Conservation (phyloP, 2,888 invertebrate genomes). For the Rhyacophila evoluta region DNA sequence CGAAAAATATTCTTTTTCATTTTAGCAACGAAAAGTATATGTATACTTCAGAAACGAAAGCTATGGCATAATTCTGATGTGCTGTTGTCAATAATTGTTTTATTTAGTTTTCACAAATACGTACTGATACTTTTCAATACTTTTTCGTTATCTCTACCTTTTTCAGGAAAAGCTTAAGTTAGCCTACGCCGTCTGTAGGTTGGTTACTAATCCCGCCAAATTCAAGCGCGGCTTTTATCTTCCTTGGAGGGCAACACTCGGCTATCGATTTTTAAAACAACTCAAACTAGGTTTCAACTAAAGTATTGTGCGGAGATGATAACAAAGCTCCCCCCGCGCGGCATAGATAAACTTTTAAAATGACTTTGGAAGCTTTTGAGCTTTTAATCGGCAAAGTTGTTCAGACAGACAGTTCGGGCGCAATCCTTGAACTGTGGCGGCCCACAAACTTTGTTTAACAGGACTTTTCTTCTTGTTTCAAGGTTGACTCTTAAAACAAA, state of each 20-base stretch:
- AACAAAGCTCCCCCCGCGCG: slow-evolving; percentile 62
- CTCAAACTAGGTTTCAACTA: slow-evolving; percentile 69
- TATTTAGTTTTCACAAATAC: too few relatives aligned
- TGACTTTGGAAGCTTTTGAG: slow-evolving; percentile 74
- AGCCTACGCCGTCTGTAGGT: background rate
- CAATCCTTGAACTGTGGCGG: slow-evolving; percentile 73
- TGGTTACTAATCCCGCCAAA: background rate
- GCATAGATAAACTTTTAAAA: slow-evolving; percentile 73
- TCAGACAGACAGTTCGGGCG: slow-evolving; percentile 69
- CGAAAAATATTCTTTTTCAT: too few relatives aligned
- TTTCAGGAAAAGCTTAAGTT: background rate
- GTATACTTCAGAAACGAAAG: too few relatives aligned
- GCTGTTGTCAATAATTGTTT: too few relatives aligned
- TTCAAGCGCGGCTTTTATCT: background rate
- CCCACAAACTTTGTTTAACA: slow-evolving; percentile 74
- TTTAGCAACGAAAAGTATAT: too few relatives aligned
- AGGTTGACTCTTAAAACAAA: slow-evolving; percentile 74
- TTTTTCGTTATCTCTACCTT: too few relatives aligned
- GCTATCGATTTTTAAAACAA: slow-evolving; percentile 67
- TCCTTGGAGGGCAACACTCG: slow-evolving; percentile 55
- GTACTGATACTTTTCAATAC: too few relatives aligned
- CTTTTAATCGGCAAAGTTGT: slow-evolving; percentile 74
- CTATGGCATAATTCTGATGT: too few relatives aligned
- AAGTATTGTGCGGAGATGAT: slow-evolving; percentile 67
- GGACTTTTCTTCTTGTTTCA: slow-evolving; percentile 74